phyloP scores from a whole-genome alignment of 1,140 invertebrate species.

The Drosophila sechellia region DNA sequence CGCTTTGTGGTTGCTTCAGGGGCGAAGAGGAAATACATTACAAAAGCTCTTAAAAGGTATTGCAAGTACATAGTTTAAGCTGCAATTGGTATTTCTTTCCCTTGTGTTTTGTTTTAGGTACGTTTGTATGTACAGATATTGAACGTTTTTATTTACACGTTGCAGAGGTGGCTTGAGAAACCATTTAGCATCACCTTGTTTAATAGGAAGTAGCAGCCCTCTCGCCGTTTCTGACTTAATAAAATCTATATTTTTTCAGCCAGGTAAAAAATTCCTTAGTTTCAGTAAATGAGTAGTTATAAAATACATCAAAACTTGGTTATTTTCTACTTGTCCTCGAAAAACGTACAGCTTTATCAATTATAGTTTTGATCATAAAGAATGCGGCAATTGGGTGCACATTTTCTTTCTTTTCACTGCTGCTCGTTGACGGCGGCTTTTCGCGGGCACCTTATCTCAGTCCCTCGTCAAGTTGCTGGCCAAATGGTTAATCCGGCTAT shows the following conservation, averaged over 20 bases:
- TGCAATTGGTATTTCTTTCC: slow-evolving; percentile 40
- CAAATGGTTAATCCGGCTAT: slow-evolving; percentile 42
- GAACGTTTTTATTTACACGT: slow-evolving; percentile 33
- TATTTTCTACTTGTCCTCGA: background rate
- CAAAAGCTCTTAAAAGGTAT: slow-evolving; percentile 39
- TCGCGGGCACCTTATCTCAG: slow-evolving; percentile 37
- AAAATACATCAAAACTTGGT: slow-evolving; percentile 8
- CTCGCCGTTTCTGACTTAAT: slow-evolving; percentile 18
- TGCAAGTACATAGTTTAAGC: slow-evolving; percentile 14
- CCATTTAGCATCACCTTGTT: slow-evolving; percentile 49
- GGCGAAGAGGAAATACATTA: slow-evolving; percentile 47
- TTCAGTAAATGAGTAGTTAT: background rate
- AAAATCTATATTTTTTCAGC: background rate
- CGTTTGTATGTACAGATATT: slow-evolving; percentile 57
- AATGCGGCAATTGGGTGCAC: slow-evolving; percentile 19
- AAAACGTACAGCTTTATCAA: slow-evolving; percentile 11
- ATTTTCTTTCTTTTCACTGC: slow-evolving; percentile 67
- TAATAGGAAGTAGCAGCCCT: slow-evolving; percentile 38
- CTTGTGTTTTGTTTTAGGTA: slow-evolving; percentile 52
- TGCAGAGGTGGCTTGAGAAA: slow-evolving; percentile 40
- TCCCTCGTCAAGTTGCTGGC: slow-evolving; percentile 42
- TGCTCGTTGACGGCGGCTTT: slow-evolving; percentile 33
- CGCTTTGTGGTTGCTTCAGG: slow-evolving; percentile 23
- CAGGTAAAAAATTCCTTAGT: slow-evolving; percentile 5
- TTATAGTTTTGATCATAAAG: slow-evolving; percentile 22